phyloP scores from a whole-genome alignment of 1,140 invertebrate genomes.

The Neodiprion lecontei region DNA sequence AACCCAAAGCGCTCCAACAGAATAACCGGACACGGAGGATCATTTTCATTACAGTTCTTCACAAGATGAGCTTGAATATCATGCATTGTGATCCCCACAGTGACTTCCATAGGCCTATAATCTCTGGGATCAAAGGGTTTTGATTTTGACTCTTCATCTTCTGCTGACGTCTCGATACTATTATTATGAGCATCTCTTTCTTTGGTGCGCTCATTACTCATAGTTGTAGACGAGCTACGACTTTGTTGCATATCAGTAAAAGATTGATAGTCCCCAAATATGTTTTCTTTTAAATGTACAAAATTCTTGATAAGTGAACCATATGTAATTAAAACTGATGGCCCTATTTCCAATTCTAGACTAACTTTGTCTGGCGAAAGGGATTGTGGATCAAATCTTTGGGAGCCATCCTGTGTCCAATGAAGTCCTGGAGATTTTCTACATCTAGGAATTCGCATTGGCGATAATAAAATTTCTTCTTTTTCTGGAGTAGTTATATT shows the following conservation, averaged over 20 bases:
- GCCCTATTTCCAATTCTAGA: conserved; percentile 92
- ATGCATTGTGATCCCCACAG: conserved; percentile 92
- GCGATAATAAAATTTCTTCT: conserved; percentile 90
- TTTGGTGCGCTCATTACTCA: conserved; percentile 48
- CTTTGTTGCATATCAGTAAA: conserved; percentile 90
- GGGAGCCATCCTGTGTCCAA: conserved; percentile 69
- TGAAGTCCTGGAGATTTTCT: conserved; percentile 74
- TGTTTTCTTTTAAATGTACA: conserved; percentile 93
- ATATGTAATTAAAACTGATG: conserved; percentile 87
- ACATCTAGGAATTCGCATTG: conserved; percentile 85
- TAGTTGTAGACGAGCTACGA: conserved; percentile 41
- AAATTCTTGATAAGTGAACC: conserved; percentile 89
- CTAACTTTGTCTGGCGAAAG: conserved; percentile 86
- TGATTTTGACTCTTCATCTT: conserved; percentile 61
- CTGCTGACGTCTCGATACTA: conserved; percentile 57
- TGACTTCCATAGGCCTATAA: conserved; percentile 89
- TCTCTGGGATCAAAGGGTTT: conserved; percentile 82
- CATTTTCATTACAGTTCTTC: conserved; percentile 85
- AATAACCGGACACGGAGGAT: conserved; percentile 90
- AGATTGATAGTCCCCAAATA: conserved; percentile 93
- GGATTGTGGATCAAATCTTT: conserved; percentile 86
- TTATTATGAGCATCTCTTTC: conserved; percentile 60
- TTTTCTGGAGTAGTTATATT: conserved; percentile 93
- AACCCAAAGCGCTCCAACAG: conserved; percentile 91
- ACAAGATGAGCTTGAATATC: conserved; percentile 93